phyloP scores from a whole-genome alignment of 2,888 invertebrate species.

The Anagyrus pseudococci region DNA sequence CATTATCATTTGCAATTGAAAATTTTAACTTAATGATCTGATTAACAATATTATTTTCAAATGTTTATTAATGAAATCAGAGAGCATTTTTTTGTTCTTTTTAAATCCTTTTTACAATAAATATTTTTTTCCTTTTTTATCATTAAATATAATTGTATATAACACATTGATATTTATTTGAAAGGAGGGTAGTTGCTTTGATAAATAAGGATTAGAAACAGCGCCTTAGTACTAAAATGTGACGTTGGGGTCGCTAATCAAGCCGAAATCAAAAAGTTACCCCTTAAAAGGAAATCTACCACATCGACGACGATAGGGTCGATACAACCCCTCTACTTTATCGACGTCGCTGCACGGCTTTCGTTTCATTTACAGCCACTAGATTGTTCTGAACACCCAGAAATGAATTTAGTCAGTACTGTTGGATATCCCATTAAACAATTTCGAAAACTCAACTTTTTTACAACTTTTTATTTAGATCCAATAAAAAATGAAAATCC shows the following conservation, averaged over 20 bases:
- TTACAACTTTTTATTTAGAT: conserved; percentile 15
- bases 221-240: neutral
- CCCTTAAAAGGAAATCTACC: conserved; percentile 53
- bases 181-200: too few species aligned
- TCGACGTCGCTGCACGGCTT: conserved; percentile 45
- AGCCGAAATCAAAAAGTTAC: conserved; percentile 45
- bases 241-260: conserved; percentile 27
- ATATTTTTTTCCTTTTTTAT: too few species aligned
- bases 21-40: too few species aligned
- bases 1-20: too few species aligned
- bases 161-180: too few species aligned
- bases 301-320: conserved; percentile 49
- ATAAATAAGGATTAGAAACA: conserved; percentile 6
- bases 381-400: conserved; percentile 53
- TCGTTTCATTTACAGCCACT: conserved; percentile 46
- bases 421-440: conserved; percentile 29
- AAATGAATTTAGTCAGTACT: too few species aligned
- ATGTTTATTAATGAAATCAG: too few species aligned
- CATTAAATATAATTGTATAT: too few species aligned
- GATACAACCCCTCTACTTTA: conserved; percentile 48
- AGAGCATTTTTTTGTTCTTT: too few species aligned
- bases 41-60: too few species aligned
- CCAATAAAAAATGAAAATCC: too few species aligned
- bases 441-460: conserved; percentile 29
- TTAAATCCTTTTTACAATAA: too few species aligned